Conservation (phyloP, 2,113 vertebrate genomes). For the Pholis gunnellus region DNA sequence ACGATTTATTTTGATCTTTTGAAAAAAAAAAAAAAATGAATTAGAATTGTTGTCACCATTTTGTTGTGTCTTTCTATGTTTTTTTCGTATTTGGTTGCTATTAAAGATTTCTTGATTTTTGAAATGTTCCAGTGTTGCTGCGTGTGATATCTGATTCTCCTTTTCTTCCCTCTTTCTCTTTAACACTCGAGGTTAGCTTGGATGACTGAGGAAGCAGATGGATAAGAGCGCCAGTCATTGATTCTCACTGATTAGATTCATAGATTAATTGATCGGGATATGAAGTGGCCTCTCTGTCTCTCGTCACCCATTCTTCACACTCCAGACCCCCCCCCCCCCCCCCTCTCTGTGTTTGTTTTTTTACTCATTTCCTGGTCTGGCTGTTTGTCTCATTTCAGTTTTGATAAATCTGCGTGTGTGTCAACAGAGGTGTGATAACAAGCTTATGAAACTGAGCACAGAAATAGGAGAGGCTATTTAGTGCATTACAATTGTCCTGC, state of each 20-base stretch:
- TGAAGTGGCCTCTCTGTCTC: slow-evolving; percentile 60
- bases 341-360: not conserved
- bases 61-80: slow-evolving; percentile 77
- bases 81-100: slow-evolving; percentile 81
- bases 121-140: slow-evolving; percentile 56
- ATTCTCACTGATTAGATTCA: slow-evolving; percentile 75
- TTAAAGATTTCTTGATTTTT: slow-evolving; percentile 84
- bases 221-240: slow-evolving; percentile 51
- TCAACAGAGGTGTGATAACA: slow-evolving; percentile 68
- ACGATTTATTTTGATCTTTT: slow-evolving; percentile 46
- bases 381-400: slow-evolving; percentile 56
- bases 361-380: slow-evolving; percentile 67
- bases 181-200: slow-evolving; percentile 33
- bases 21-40: slow-evolving; percentile 30
- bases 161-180: slow-evolving; percentile 30
- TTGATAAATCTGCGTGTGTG: slow-evolving; percentile 63
- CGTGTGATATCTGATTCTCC: slow-evolving; percentile 45
- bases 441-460: slow-evolving; percentile 42
- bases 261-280: slow-evolving; percentile 73
- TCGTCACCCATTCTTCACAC: slow-evolving; percentile 47
- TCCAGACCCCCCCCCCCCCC: slow-evolving; percentile 9
- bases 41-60: slow-evolving; percentile 70
- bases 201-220: slow-evolving; percentile 40
- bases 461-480: slow-evolving; percentile 56
- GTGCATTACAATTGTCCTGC: slow-evolving; percentile 35